A percentile compares a stretch with the other conserved stretches of the same genome.
phyloP scores from a whole-genome alignment of 2,797 vertebrate genomes.

The Adrianichthys oophorus region DNA sequence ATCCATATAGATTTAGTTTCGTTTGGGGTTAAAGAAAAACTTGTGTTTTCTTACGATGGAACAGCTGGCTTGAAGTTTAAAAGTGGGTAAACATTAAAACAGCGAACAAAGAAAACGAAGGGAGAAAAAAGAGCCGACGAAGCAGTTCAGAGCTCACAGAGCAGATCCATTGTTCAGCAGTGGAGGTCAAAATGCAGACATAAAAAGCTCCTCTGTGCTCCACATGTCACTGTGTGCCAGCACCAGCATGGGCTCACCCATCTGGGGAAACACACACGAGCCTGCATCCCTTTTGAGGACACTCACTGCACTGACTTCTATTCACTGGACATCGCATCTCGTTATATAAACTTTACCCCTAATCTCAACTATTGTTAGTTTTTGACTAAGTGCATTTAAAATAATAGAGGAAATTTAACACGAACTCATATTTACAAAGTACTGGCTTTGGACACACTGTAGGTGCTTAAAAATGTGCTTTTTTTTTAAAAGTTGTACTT shows the following conservation, averaged over 20 bases:
- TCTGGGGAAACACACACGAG: neutral
- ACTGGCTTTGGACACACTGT: too few relatives aligned
- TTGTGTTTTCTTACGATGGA: too few relatives aligned
- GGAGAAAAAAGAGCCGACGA: conserved; percentile 1
- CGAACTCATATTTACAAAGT: too few relatives aligned
- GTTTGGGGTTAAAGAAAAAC: too few relatives aligned
- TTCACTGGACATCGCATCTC: neutral
- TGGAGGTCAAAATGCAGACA: conserved; percentile 66
- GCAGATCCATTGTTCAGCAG: conserved; percentile 36
- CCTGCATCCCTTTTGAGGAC: neutral
- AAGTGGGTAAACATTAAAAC: conserved; percentile 18
- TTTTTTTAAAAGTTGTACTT: too few relatives aligned
- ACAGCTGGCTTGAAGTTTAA: too few relatives aligned
- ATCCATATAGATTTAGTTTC: too few relatives aligned
- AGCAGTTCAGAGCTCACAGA: conserved; percentile 35
- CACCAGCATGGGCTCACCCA: conserved; percentile 43
- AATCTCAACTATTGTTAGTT: too few relatives aligned
- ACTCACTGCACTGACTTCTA: conserved; percentile 1
- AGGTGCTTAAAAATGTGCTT: too few relatives aligned
- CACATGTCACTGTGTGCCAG: conserved; percentile 65
- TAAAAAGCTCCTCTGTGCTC: conserved; percentile 57
- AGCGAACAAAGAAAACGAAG: neutral
- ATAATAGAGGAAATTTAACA: too few relatives aligned
- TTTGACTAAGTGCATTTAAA: too few relatives aligned
- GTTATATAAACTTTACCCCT: too few relatives aligned